These are phyloP conservation scores for Willowsia nigromaculata DNA, from an alignment of 2,888 invertebrate genomes.

Conservation along the genomic window DNA sequence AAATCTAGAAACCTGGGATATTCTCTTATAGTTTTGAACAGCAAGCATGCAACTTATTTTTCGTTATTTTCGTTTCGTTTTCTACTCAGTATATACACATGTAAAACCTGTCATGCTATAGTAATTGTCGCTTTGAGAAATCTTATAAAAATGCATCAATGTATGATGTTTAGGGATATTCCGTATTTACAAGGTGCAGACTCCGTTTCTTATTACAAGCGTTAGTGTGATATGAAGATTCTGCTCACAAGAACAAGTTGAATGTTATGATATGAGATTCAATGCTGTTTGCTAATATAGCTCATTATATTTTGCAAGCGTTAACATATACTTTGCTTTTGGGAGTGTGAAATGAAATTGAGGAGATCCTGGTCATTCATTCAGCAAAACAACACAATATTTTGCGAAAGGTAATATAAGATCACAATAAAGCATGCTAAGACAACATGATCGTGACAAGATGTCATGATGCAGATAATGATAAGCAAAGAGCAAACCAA, in stretches of 20 bases:
- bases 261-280: neutral
- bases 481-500: constrained; percentile 51
- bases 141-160: no score
- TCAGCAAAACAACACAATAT: neutral
- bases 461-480: constrained; percentile 63
- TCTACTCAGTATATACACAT: no score
- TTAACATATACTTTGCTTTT: neutral
- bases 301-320: neutral
- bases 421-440: neutral
- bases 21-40: no score
- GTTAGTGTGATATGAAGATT: no score
- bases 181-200: no score
- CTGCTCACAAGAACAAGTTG: neutral
- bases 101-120: no score
- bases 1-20: no score
- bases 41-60: no score
- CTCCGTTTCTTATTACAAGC: no score
- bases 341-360: constrained; percentile 6
- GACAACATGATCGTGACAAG: constrained; percentile 61
- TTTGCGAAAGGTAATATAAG: neutral
- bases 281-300: neutral
- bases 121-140: no score
- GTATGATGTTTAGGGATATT: no score
- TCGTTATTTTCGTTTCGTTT: no score
- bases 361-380: constrained; percentile 68